Percentiles rank a stretch among this genome's conserved stretches.
These are phyloP conservation scores for Carlito syrichta DNA, from an alignment of 2,113 vertebrate genomes.

Conservation along the genomic window DNA sequence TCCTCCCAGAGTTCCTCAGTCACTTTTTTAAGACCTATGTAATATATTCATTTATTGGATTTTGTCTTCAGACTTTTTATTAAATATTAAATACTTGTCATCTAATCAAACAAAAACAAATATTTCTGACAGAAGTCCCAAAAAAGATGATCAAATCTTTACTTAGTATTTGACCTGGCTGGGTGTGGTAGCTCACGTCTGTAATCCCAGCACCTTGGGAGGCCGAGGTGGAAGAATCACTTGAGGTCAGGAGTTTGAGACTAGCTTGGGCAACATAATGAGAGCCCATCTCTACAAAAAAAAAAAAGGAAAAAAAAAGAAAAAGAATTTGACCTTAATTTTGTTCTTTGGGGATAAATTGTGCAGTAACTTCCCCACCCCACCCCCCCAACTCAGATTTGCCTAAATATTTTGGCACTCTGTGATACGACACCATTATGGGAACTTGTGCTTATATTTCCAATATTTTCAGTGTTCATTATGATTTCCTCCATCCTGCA, in stretches of 20 bases:
- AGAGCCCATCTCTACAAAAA: too few species aligned
- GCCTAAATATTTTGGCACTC: neutral
- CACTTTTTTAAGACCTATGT: neutral
- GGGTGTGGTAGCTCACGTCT: too few species aligned
- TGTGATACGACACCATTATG: conserved; percentile 13
- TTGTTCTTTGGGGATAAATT: conserved; percentile 5
- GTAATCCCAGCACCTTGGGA: too few species aligned
- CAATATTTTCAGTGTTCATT: conserved; percentile 39
- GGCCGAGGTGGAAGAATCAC: too few species aligned
- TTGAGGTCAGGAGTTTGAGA: too few species aligned
- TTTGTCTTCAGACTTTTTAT: conserved; percentile 14
- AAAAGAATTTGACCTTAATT: conserved; percentile 60
- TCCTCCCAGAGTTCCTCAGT: neutral
- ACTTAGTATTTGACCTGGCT: too few species aligned
- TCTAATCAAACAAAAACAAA: neutral
- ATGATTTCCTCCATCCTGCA: conserved; percentile 43
- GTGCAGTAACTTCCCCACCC: neutral
- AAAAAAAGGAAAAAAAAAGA: too few species aligned
- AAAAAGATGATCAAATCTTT: conserved; percentile 6
- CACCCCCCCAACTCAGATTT: conserved; percentile 33
- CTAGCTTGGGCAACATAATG: too few species aligned
- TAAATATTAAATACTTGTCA: neutral
- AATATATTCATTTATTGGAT: conserved; percentile 18
- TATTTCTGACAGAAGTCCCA: conserved; percentile 34
- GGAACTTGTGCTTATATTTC: neutral